These are phyloP conservation scores for Sinonovacula constricta DNA, from an alignment of 1,140 invertebrate genomes.

Conservation along the genomic window DNA sequence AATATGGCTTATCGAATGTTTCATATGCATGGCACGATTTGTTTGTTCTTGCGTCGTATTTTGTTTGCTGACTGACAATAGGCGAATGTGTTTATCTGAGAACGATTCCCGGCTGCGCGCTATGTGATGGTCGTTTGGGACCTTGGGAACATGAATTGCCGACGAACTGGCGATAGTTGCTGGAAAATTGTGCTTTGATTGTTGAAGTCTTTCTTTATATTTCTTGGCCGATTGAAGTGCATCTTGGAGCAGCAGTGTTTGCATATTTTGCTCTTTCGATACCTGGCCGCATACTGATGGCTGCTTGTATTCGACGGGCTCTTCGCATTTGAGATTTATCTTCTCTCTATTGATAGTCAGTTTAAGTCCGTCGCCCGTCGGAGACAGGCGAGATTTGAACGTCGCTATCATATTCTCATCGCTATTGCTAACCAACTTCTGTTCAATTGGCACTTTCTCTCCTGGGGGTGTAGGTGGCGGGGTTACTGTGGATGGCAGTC, in stretches of 20 bases:
- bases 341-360: conserved; percentile 45
- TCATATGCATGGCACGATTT: too few relatives aligned
- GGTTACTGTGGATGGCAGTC: conserved; percentile 26
- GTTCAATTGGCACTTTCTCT: conserved; percentile 12
- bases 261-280: conserved; percentile 21
- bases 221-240: conserved; percentile 39
- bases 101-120: too few relatives aligned
- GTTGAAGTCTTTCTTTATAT: conserved; percentile 39
- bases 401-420: conserved; percentile 37
- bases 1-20: too few relatives aligned
- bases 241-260: conserved; percentile 37
- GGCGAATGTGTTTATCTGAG: too few relatives aligned
- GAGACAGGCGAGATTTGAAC: conserved; percentile 31
- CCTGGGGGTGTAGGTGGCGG: conserved; percentile 40
- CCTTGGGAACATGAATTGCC: conserved; percentile 11
- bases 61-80: too few relatives aligned
- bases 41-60: too few relatives aligned
- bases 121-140: too few relatives aligned
- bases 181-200: conserved; percentile 7
- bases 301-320: too few relatives aligned
- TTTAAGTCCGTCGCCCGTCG: conserved; percentile 20
- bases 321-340: too few relatives aligned
- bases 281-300: too few relatives aligned
- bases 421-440: conserved; percentile 2
- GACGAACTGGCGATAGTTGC: conserved; percentile 1